These are phyloP conservation scores for Atlantisia rogersi DNA, from an alignment of 2,113 vertebrate species.

Conservation along the genomic window DNA sequence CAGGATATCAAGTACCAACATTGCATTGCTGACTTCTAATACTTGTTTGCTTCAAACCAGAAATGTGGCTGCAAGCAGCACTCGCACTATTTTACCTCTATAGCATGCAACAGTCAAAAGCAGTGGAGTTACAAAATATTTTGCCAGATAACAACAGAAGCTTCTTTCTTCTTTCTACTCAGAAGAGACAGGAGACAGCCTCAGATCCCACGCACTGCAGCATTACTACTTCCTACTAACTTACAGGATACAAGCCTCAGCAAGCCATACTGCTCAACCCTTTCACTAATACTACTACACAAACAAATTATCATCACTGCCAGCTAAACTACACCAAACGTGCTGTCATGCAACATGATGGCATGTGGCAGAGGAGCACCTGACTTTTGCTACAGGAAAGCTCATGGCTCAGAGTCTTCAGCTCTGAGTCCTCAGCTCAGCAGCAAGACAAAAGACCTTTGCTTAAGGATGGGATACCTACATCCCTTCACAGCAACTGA, in stretches of 20 bases:
- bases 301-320: neutral
- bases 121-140: neutral
- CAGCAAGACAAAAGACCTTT: neutral
- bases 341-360: neutral
- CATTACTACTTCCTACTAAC: neutral
- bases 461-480: neutral
- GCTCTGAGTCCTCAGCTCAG: fast-evolving
- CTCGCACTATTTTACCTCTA: neutral
- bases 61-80: neutral
- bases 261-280: neutral
- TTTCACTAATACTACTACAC: neutral
- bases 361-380: neutral
- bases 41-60: neutral
- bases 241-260: fast-evolving
- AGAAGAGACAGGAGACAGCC: neutral
- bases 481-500: neutral
- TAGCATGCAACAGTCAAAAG: neutral
- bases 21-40: neutral
- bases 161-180: neutral
- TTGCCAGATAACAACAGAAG: neutral
- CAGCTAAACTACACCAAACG: neutral
- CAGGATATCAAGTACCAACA: neutral
- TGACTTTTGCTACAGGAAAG: neutral
- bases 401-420: neutral
- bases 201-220: neutral